Conservation (phyloP, 2,888 invertebrate species). For the Ctena decussata region DNA sequence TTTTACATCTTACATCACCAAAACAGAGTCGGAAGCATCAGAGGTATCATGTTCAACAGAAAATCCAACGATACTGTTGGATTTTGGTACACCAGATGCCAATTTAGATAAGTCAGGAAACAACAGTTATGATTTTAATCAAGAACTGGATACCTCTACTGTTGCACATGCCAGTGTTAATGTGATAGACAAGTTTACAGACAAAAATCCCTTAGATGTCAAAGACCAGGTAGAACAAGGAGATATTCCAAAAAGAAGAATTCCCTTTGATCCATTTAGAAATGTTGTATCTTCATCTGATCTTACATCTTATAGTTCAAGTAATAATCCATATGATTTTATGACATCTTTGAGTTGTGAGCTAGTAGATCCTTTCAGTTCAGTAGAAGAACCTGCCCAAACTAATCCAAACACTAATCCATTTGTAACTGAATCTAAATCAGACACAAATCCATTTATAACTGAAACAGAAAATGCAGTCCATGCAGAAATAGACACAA, state of each 20-base stretch:
- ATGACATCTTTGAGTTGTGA: constrained; percentile 43
- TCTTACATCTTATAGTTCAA: background rate
- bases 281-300: background rate
- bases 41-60: background rate
- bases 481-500: no score
- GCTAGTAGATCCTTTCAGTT: constrained; percentile 49
- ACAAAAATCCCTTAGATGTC: background rate
- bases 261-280: constrained; percentile 3
- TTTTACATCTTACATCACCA: constrained; percentile 33
- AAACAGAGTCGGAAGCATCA: background rate
- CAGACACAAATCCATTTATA: background rate
- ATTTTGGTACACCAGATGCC: constrained; percentile 8
- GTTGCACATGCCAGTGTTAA: background rate
- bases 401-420: background rate
- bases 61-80: constrained; percentile 55
- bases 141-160: background rate
- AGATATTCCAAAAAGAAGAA: background rate
- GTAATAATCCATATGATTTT: background rate
- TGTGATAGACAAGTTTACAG: background rate
- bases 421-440: background rate
- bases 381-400: constrained; percentile 24
- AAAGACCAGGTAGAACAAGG: background rate
- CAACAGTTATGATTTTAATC: no score
- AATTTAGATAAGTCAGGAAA: background rate
- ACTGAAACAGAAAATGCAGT: background rate